phyloP scores from a whole-genome alignment of 2,113 vertebrate species.

The Archocentrus centrarchus region DNA sequence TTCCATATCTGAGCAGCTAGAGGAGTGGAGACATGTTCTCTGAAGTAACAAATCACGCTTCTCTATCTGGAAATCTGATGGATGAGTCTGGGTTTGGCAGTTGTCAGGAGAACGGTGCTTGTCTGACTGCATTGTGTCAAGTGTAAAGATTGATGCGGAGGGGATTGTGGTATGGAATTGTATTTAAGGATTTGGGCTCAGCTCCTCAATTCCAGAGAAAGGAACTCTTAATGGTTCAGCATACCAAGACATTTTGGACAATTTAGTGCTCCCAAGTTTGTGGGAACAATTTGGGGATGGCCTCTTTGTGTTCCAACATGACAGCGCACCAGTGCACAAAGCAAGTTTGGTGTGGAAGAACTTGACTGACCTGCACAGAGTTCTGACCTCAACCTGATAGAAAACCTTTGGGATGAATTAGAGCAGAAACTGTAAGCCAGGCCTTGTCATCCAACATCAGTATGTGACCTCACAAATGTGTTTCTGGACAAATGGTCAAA shows the following conservation, averaged over 20 bases:
- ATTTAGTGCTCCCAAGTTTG: not conserved
- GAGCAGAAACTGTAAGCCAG: not conserved
- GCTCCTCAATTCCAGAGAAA: not conserved
- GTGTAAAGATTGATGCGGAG: not conserved
- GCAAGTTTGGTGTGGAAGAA: not conserved
- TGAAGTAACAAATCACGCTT: too few species aligned
- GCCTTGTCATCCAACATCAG: too few species aligned
- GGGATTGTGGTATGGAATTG: not conserved
- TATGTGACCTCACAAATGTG: too few species aligned
- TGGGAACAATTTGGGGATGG: not conserved
- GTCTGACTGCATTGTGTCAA: too few species aligned
- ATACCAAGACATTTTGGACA: not conserved
- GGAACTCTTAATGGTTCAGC: not conserved
- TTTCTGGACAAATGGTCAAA: too few species aligned
- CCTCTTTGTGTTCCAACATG: not conserved
- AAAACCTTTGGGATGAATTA: not conserved
- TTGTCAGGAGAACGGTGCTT: too few species aligned
- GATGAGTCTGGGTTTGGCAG: too few species aligned
- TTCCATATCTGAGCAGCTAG: too few species aligned
- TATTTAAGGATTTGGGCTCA: not conserved
- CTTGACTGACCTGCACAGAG: too few species aligned
- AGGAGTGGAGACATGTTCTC: too few species aligned
- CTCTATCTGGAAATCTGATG: too few species aligned
- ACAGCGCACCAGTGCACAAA: not conserved
- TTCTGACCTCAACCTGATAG: too few species aligned